Evolutionary conservation across 2,888 invertebrate species (phyloP), one percentile per base, ranked within the genome.

Genomic region (Caenorhabditis doughertyi): DNA sequence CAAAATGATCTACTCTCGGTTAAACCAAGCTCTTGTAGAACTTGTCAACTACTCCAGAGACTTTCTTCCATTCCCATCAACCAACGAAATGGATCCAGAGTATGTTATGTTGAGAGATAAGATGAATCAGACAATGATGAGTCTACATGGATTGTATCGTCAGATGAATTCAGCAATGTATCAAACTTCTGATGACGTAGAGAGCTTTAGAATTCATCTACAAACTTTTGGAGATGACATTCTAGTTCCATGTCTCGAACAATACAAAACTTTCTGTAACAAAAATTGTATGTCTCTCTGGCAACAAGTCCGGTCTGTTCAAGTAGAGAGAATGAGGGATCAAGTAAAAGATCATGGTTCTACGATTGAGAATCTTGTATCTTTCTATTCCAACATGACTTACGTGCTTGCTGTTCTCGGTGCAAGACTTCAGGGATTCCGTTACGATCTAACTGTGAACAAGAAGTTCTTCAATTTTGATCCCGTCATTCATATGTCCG

Each of bases 231-330:
- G 87, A 11, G 90, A 90, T 47, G 79, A 89, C 64, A 76, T 81
- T 35, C 82, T 91, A 42, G 82, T 83, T n/a, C 91, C 91, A 13
- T 89, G 89, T 55, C 88, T 91, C 32, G 90, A 91, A 44, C 80
- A 86, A 51, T 91, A 90, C 84, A 91, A 91, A 82, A 85, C 84
- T 29, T 91, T 86, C 79, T 91, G 91, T 74, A 91, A 91, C 65
- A 81, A 83, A 60, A 84, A 85, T 67, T 81, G 86, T n/a, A 79
- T 83, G 53, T 71, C 72, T 47, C 76, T 89, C n/a, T 90, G 90
- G 90, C 71, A 68, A 29, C 71, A 73, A 9, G 88, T 89, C 13
- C 81, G 89, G 56, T 85, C 80, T 18, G 85, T 87, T 2, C 90
- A 90, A 74, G 79, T 86, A 11, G 73, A 77, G 16, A 51, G 81